A percentile compares a stretch with the other conserved stretches of the same genome.
Conservation (phyloP, 2,888 invertebrate species). For the Spisula subtruncata region DNA sequence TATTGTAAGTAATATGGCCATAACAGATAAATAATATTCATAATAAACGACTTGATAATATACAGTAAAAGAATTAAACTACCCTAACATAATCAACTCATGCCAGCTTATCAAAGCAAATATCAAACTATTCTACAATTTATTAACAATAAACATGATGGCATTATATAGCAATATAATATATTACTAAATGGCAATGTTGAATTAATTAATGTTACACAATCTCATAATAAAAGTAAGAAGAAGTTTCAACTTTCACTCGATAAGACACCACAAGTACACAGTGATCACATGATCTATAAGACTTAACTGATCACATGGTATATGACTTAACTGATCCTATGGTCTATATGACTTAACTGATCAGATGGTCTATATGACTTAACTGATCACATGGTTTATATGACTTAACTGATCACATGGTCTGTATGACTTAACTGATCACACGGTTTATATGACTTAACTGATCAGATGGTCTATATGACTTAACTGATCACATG, state of each 20-base stretch:
- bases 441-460: too few species aligned
- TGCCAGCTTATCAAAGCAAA: not conserved
- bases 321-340: too few species aligned
- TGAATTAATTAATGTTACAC: not conserved
- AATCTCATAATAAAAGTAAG: not conserved
- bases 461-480: too few species aligned
- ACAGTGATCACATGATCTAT: not conserved
- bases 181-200: not conserved
- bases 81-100: slow-evolving; percentile 20
- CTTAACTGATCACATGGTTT: too few species aligned
- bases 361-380: too few species aligned
- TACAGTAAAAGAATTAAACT: not conserved
- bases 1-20: slow-evolving; percentile 44
- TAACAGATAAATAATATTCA: slow-evolving; percentile 48
- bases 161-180: not conserved
- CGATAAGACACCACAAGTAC: not conserved
- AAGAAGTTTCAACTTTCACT: not conserved
- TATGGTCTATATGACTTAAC: too few species aligned
- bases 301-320: not conserved
- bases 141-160: not conserved
- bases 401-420: too few species aligned
- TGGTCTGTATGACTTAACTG: too few species aligned
- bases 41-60: slow-evolving; percentile 22
- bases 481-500: too few species aligned
- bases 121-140: slow-evolving; percentile 1